These are phyloP conservation scores for Drosophila willistoni DNA, from an alignment of 1,140 invertebrate genomes.

Conservation along the genomic window DNA sequence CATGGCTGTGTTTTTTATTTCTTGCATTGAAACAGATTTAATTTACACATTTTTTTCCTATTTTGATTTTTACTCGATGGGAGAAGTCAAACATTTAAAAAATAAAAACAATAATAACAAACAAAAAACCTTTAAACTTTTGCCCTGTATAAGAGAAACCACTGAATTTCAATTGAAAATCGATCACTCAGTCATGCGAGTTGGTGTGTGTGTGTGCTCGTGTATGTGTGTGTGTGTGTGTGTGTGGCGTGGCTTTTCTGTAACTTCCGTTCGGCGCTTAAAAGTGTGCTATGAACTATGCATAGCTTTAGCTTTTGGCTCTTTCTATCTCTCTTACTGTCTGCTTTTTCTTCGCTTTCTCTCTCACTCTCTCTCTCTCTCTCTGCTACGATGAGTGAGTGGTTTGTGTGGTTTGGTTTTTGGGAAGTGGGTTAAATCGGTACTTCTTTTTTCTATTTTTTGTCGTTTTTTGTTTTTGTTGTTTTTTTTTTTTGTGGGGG, in stretches of 20 bases:
- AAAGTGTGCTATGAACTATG: constrained; percentile 67
- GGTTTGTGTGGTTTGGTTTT: constrained; percentile 30
- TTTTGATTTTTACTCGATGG: not conserved
- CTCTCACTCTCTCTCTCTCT: not conserved
- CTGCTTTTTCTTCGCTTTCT: not conserved
- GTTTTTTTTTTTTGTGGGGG: not conserved
- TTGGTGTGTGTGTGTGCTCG: not conserved
- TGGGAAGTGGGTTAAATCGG: constrained; percentile 34
- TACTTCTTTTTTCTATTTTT: constrained; percentile 8
- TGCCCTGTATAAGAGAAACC: constrained; percentile 53
- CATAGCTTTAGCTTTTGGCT: constrained; percentile 19
- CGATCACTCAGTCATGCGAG: constrained; percentile 52
- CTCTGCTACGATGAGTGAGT: constrained; percentile 21
- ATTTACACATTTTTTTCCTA: constrained; percentile 8
- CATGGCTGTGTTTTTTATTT: constrained; percentile 13
- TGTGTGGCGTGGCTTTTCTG: constrained; percentile 36
- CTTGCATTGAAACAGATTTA: not conserved
- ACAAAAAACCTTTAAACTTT: constrained; percentile 18
- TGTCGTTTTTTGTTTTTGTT: too few relatives aligned
- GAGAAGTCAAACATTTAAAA: constrained; percentile 2
- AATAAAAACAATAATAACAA: constrained; percentile 7
- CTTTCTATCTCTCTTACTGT: not conserved
- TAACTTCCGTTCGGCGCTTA: constrained; percentile 55
- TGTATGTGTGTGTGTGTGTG: constrained; percentile 22
- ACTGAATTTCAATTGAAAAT: constrained; percentile 79